Conservation (phyloP, 2,113 vertebrate species). For the Eudorcas thomsonii region DNA sequence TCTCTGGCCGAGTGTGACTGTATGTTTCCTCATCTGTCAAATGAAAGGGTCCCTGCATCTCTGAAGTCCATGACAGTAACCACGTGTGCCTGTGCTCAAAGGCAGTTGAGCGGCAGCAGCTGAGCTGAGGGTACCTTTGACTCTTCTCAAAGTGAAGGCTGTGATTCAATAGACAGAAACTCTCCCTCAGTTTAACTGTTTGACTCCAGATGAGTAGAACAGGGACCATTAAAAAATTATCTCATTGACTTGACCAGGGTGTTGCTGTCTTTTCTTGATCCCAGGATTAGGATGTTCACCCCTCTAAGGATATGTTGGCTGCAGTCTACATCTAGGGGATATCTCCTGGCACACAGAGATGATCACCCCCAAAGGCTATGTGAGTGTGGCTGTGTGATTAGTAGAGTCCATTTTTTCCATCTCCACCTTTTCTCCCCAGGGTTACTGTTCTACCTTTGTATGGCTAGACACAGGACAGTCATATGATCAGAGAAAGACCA, state of each 20-base stretch:
- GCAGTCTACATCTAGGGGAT: background rate
- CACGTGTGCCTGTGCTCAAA: background rate
- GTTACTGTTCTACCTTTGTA: background rate
- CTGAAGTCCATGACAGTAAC: background rate
- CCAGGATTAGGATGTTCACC: background rate
- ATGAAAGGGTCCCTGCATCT: background rate
- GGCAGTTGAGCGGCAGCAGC: background rate
- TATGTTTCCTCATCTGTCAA: background rate
- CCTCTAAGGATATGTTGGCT: background rate
- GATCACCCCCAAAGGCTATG: background rate
- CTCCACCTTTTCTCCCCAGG: background rate
- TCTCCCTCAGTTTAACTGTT: background rate
- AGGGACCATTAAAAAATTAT: background rate
- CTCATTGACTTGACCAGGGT: background rate
- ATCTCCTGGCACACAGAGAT: background rate
- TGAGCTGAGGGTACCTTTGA: background rate
- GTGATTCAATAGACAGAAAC: background rate
- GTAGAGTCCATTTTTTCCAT: background rate
- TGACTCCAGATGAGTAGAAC: background rate
- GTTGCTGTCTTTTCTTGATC: background rate
- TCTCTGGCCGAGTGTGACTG: background rate
- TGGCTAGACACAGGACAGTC: background rate
- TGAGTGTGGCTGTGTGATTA: accelerated
- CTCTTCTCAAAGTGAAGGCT: background rate
- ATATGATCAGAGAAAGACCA: background rate